Evolutionary conservation across 92 coral and sea anemone genomes (phyloP).

Genomic region (Bergia puertoricense): DNA sequence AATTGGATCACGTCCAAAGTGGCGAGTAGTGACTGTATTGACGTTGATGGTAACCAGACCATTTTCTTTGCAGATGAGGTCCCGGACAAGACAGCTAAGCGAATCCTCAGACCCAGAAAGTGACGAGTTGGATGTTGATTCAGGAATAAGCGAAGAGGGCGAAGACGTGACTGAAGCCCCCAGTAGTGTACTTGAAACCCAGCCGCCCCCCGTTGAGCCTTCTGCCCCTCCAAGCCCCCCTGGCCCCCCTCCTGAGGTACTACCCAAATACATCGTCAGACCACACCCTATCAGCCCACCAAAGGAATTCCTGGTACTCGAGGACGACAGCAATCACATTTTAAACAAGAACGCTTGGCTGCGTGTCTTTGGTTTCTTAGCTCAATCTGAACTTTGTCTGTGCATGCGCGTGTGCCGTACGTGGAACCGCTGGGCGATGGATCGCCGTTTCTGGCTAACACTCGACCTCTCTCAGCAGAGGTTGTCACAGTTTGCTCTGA

Average conservation of each 20-base stretch:
- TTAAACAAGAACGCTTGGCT: slow-evolving; percentile 81
- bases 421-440: slow-evolving; percentile 99
- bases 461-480: slow-evolving; percentile 76
- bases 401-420: slow-evolving; percentile 99
- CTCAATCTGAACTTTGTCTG: slow-evolving; percentile 75
- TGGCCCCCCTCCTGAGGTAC: slow-evolving; percentile 90
- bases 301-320: slow-evolving; percentile 68
- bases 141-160: slow-evolving; percentile 42
- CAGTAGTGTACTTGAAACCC: slow-evolving; percentile 44
- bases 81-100: slow-evolving; percentile 44
- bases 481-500: slow-evolving; percentile 71
- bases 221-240: slow-evolving; percentile 65
- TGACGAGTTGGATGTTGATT: slow-evolving; percentile 48
- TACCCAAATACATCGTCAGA: slow-evolving; percentile 82
- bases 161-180: slow-evolving; percentile 34
- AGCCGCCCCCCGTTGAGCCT: slow-evolving; percentile 55
- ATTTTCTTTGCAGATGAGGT: slow-evolving; percentile 14
- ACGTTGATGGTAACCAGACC: not conserved
- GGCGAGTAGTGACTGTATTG: not conserved
- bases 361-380: slow-evolving; percentile 70
- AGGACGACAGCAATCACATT: slow-evolving; percentile 67
- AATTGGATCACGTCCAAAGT: slow-evolving; percentile 15
- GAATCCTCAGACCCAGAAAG: slow-evolving; percentile 75
- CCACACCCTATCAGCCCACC: slow-evolving; percentile 91
- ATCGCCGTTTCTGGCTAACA: slow-evolving; percentile 83